Percentiles rank a stretch among this genome's conserved stretches.
phyloP scores from a whole-genome alignment of 2,113 vertebrate genomes.

The Hemichromis elongatus region DNA sequence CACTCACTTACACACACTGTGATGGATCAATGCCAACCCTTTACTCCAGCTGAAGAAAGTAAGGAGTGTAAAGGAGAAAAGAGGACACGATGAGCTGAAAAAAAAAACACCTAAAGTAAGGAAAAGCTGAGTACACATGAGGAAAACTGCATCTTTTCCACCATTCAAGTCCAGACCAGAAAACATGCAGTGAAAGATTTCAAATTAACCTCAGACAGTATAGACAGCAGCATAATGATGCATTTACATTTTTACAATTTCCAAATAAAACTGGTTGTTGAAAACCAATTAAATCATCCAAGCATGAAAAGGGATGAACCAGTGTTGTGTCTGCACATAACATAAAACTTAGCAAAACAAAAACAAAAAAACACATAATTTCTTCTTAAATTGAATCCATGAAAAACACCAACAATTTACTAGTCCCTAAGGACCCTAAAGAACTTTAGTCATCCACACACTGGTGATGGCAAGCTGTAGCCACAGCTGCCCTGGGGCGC shows the following conservation, averaged over 20 bases:
- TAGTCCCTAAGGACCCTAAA: no score
- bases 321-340: background rate
- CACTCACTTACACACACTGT: background rate
- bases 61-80: background rate
- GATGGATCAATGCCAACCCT: conserved; percentile 4
- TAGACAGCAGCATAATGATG: background rate
- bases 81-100: no score
- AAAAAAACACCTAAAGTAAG: background rate
- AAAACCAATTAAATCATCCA: background rate
- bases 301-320: background rate
- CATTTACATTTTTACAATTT: background rate
- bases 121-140: background rate
- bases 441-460: no score
- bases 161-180: background rate
- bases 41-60: background rate
- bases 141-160: background rate
- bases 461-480: no score
- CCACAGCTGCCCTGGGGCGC: no score
- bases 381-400: background rate
- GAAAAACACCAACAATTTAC: background rate
- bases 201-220: background rate
- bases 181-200: background rate
- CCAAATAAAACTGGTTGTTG: background rate
- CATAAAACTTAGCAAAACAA: background rate
- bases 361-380: background rate